A percentile compares a stretch with the other conserved stretches of the same genome.
Conservation (phyloP, 2,888 invertebrate species). For the Microctonus brassicae region DNA sequence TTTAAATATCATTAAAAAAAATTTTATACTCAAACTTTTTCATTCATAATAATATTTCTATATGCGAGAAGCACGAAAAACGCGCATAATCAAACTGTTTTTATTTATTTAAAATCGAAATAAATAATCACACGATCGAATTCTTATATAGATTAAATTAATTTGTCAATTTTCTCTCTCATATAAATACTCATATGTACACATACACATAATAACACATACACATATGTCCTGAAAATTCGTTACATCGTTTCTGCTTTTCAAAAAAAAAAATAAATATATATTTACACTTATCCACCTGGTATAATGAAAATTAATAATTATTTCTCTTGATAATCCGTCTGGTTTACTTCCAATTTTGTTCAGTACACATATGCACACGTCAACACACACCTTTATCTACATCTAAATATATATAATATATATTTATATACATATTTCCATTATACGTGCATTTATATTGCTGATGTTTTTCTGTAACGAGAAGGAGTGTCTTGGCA, state of each 20-base stretch:
- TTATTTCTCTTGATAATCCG: not conserved
- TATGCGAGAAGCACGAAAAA: too few relatives aligned
- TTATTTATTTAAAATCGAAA: too few relatives aligned
- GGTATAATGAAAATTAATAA: too few relatives aligned
- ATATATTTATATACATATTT: too few relatives aligned
- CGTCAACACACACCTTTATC: not conserved
- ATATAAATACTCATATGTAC: not conserved
- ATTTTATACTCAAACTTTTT: too few relatives aligned
- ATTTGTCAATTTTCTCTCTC: slow-evolving; percentile 60
- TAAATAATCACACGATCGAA: slow-evolving; percentile 36
- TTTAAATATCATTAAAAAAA: too few relatives aligned
- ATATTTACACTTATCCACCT: too few relatives aligned
- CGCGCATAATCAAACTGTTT: too few relatives aligned
- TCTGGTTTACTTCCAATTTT: too few relatives aligned
- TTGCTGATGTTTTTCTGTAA: not conserved
- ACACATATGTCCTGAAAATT: not conserved
- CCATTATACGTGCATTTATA: slow-evolving; percentile 12
- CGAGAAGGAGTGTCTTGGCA: slow-evolving; percentile 7
- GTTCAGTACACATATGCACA: too few relatives aligned
- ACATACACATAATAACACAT: not conserved
- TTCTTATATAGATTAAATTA: slow-evolving; percentile 59
- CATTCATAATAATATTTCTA: too few relatives aligned
- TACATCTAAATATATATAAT: too few relatives aligned
- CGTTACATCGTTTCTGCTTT: slow-evolving; percentile 11
- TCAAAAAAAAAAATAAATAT: not conserved